Conservation (phyloP, 2,113 vertebrate genomes). For the Elephas maximus region DNA sequence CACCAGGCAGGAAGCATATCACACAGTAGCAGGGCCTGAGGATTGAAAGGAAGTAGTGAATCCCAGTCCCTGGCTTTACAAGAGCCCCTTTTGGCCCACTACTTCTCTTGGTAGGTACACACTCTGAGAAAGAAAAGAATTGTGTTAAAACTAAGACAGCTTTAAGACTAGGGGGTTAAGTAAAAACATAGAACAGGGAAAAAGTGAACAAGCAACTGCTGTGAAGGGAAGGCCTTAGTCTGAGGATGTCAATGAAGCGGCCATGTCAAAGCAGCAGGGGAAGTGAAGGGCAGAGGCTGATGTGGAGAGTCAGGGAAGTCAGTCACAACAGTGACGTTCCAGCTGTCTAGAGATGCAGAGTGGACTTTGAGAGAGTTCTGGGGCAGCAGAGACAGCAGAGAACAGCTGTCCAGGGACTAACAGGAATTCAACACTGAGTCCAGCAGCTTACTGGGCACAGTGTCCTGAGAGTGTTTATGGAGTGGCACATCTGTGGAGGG, state of each 20-base stretch:
- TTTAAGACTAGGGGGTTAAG: accelerated
- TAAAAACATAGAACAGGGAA: accelerated
- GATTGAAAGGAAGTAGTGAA: neutral
- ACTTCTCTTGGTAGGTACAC: accelerated
- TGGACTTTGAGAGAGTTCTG: neutral
- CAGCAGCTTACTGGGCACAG: neutral
- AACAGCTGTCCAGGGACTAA: accelerated
- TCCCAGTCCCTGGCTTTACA: neutral
- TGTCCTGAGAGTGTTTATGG: accelerated
- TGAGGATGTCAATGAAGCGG: neutral
- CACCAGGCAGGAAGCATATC: neutral
- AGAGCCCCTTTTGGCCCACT: neutral
- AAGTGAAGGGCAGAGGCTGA: neutral
- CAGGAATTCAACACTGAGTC: neutral
- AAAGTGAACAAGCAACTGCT: neutral
- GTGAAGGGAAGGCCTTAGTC: neutral
- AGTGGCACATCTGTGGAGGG: accelerated
- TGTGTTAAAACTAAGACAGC: neutral
- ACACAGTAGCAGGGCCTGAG: accelerated
- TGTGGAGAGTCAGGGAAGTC: neutral
- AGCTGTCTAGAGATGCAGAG: neutral
- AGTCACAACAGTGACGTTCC: accelerated
- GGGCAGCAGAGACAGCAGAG: neutral
- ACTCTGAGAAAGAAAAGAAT: no score
- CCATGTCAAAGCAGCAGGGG: accelerated